Evolutionary conservation across 2,113 vertebrate genomes (phyloP), one percentile per base, ranked within the genome.

Genomic region (Rhegmatorhina hoffmannsi): DNA sequence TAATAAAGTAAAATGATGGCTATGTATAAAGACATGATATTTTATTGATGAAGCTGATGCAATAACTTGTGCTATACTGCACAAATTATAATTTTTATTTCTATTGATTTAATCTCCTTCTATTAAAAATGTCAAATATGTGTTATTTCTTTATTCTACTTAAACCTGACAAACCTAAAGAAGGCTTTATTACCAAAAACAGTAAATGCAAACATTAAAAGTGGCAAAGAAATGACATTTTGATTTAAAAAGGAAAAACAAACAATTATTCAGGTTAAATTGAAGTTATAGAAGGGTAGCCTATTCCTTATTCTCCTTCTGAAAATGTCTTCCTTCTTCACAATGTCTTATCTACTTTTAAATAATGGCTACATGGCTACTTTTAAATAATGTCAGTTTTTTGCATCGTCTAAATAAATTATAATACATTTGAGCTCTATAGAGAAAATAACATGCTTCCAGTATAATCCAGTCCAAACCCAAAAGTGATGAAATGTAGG

Each of bases 1-100:
- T 95, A 92, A 93, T 93, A 82, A 93, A 92, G 56, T 59, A 78
- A 91, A 95, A 92, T 93, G 23, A 88, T 94, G 43, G 70, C 47
- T 43, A 21, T 79, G 75, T 78, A 92, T 84, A 89, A 96, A 70
- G 44, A 26, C 8, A 78, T 84, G 63, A 3, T 83, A 69, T 90
- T 93, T 90, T 94, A 94, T 63, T 87, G 84, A 87, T 89, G 62
- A 89, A 84, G 50, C 40, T 62, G 56, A 56, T 78, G 73, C 38
- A 93, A 44, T 92, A 95, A 81, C 73, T 90, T 92, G 80, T 77
- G 38, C 29, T 86, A 58, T 55, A 66, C 59, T 75, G 77, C 69
- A 44, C 56, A 59, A 67, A 94, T 86, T 92, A 77, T 66, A 19
- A 88, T 84, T 94, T 92, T 95, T 84, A 81, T 94, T 92, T 86